Conservation (phyloP, 1,140 invertebrate genomes). For the Artemia franciscana region DNA sequence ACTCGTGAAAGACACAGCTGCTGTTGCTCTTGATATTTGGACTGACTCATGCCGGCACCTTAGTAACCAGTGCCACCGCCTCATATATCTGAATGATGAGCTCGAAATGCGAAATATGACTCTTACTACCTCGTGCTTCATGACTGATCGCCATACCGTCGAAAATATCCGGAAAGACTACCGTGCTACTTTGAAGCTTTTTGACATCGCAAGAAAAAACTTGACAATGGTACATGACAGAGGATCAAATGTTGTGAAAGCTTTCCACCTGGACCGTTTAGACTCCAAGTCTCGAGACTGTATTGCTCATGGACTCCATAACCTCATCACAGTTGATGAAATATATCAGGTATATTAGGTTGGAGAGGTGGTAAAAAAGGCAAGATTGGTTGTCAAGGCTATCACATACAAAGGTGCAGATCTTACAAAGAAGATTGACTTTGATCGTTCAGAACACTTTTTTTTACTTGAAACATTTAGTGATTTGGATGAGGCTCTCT, state of each 20-base stretch:
- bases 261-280: neutral
- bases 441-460: neutral
- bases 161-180: neutral
- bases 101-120: neutral
- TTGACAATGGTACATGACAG: neutral
- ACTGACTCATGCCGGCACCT: neutral
- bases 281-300: neutral
- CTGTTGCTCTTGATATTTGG: neutral
- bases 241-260: neutral
- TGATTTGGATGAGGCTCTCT: neutral
- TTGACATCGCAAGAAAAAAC: neutral
- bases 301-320: neutral
- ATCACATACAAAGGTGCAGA: no score
- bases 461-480: neutral
- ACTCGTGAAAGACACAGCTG: neutral
- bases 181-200: neutral
- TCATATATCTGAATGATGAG: neutral
- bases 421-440: neutral
- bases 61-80: neutral
- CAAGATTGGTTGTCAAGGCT: no score
- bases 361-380: neutral
- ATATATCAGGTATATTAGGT: neutral
- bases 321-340: neutral
- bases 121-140: neutral
- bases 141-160: neutral